Percentiles rank a stretch among this genome's conserved stretches.
Evolutionary conservation across 2,888 invertebrate genomes (phyloP).

Genomic region (Petrolisthes cinctipes): DNA sequence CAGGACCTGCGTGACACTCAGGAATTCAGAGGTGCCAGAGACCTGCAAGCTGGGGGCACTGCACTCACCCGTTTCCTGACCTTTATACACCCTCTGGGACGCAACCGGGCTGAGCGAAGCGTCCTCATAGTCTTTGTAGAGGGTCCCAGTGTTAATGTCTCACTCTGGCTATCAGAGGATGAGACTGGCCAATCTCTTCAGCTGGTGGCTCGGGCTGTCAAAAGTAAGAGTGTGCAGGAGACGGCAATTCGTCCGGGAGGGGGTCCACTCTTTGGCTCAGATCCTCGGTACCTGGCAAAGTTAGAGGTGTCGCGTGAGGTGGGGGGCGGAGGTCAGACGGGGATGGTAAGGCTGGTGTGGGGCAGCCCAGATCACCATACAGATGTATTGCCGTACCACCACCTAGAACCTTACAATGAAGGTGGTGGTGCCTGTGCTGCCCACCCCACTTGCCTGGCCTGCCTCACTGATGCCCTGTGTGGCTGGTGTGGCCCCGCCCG

Average conservation of each 20-base stretch:
- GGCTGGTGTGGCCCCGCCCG: conserved; percentile 90
- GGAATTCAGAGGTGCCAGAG: conserved; percentile 69
- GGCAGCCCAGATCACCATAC: conserved; percentile 11
- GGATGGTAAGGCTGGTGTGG: conserved; percentile 30
- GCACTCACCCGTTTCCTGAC: conserved; percentile 83
- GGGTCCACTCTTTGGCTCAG: not conserved
- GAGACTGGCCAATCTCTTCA: conserved; percentile 59
- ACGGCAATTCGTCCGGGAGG: not conserved
- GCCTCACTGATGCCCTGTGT: conserved; percentile 88
- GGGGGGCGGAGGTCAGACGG: not conserved
- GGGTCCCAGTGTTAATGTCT: conserved; percentile 33
- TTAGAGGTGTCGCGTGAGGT: conserved; percentile 23
- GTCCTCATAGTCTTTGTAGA: conserved; percentile 32
- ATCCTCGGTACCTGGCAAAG: conserved; percentile 22
- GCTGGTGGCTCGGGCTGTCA: conserved; percentile 12
- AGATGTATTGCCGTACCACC: conserved; percentile 80
- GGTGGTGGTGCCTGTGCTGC: conserved; percentile 77
- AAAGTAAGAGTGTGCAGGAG: conserved; percentile 6
- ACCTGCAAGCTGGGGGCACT: conserved; percentile 74
- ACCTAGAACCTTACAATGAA: conserved; percentile 87
- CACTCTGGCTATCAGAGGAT: conserved; percentile 59
- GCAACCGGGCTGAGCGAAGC: conserved; percentile 24
- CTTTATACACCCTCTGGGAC: conserved; percentile 81
- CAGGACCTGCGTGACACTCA: conserved; percentile 82
- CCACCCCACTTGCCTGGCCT: conserved; percentile 87